Evolutionary conservation across 1,140 invertebrate species (phyloP), one percentile per base, ranked within the genome.

Genomic region (Meloidogyne chitwoodi): DNA sequence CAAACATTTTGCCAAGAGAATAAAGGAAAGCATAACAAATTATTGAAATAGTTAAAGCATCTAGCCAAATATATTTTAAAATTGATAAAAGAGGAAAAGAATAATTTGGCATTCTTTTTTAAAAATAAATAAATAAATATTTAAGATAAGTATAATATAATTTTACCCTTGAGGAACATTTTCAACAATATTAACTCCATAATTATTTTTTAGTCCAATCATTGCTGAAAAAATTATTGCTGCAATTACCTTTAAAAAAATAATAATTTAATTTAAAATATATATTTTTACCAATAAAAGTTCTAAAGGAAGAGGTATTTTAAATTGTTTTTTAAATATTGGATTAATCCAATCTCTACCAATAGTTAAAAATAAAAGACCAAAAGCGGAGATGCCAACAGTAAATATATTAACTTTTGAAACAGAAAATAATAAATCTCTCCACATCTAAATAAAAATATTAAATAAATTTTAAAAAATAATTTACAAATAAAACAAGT

Each of bases 1-100:
- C 89, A 74, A 91, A 88, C 44, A 90, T 86, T 82, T 91, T 90
- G 6, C 88, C 89, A 87, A 91, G 88, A n/a, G 91, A 91, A 24
- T 91, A 87, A 26, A 89, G 88, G 65, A 91, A 88, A 70, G 90
- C 90, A 86, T 89, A 91, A 11, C 88, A 87, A 66, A 91, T 89
- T 68, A 91, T 87, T 22, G 89, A 87, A 31, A 91, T 87, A 27
- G 88, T 88, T 74, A 90, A 83, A 62, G 83, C 84, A 76, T 89
- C 86, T 16, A 68, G 29, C 61, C 87, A 68, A 10, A 89, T 76
- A 41, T 67, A 16, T 0, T 75, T 77, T 16, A 88, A 41, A 16
- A 89, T 29, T 61, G 78, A 67, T 24, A 89, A 24, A 29, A 80
- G 78, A 48, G 88, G 88, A 19, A 88, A n/a, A 26, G 75, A 38